Percentiles rank a stretch among this genome's conserved stretches.
phyloP scores from a whole-genome alignment of 2,888 invertebrate species.

The Ramazzottius varieornatus region DNA sequence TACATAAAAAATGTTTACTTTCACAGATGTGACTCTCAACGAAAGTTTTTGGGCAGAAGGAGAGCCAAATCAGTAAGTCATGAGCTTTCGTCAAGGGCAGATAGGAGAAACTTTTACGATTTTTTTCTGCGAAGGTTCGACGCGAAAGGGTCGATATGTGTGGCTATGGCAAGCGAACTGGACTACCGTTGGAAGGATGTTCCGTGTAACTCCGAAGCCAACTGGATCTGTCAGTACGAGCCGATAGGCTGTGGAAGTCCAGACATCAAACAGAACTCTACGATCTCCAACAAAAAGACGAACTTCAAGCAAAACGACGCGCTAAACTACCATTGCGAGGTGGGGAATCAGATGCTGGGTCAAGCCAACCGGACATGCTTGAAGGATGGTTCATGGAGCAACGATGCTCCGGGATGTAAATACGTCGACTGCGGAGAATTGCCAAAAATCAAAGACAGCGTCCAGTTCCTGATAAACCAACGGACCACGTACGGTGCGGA shows the following conservation, averaged over 20 bases:
- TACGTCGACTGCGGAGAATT: conserved; percentile 1
- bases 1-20: too few species aligned
- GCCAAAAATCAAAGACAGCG: background rate
- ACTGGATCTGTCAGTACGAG: conserved; percentile 1
- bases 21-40: background rate
- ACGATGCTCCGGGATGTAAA: background rate
- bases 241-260: background rate
- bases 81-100: background rate
- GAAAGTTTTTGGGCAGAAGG: background rate
- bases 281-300: background rate
- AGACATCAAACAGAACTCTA: background rate
- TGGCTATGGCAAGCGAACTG: background rate
- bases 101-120: background rate
- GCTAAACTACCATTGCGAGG: background rate
- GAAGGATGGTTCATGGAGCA: background rate
- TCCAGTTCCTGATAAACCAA: background rate
- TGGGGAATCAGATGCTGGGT: background rate
- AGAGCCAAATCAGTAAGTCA: background rate
- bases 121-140: background rate
- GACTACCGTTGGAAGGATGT: background rate
- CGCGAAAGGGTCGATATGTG: background rate
- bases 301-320: background rate
- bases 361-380: background rate
- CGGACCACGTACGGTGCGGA: background rate
- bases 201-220: background rate